These are phyloP conservation scores for Betta splendens DNA, from an alignment of 2,797 vertebrate species.

Conservation along the genomic window DNA sequence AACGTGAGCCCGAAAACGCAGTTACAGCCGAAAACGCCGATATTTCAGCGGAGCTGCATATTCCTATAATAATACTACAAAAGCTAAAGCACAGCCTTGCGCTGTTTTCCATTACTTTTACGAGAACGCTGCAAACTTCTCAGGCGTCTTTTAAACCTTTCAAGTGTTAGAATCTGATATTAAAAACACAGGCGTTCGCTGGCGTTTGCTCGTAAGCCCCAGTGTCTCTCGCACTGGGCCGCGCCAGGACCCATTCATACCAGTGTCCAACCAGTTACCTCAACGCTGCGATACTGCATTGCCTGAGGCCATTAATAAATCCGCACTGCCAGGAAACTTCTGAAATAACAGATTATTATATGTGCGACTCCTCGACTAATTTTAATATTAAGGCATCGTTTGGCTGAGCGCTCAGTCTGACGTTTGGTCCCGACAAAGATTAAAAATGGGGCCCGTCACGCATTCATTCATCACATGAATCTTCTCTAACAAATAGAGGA, in stretches of 20 bases:
- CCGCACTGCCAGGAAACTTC: slow-evolving; percentile 27
- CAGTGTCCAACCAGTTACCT: slow-evolving; percentile 18
- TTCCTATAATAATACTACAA: too few species aligned
- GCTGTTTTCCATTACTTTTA: neutral
- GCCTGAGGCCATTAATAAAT: neutral
- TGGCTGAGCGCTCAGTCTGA: neutral
- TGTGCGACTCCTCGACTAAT: slow-evolving; percentile 5
- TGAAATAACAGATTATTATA: slow-evolving; percentile 15
- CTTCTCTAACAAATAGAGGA: neutral
- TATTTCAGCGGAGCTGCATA: neutral
- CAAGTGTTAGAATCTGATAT: neutral
- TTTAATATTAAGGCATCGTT: neutral
- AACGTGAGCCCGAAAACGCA: neutral
- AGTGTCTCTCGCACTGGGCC: neutral
- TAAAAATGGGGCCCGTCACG: neutral
- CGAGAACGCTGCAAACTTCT: neutral
- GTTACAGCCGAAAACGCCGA: neutral
- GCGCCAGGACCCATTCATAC: slow-evolving; percentile 17
- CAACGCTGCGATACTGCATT: slow-evolving; percentile 5
- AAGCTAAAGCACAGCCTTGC: neutral
- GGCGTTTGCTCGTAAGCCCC: neutral
- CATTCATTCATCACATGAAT: neutral
- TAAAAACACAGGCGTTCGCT: neutral
- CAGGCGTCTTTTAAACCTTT: neutral
- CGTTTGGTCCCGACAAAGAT: neutral